Percentiles rank a stretch among this genome's conserved stretches.
These are phyloP conservation scores for Aporophyla lueneburgensis DNA, from an alignment of 2,888 invertebrate species.

Conservation along the genomic window DNA sequence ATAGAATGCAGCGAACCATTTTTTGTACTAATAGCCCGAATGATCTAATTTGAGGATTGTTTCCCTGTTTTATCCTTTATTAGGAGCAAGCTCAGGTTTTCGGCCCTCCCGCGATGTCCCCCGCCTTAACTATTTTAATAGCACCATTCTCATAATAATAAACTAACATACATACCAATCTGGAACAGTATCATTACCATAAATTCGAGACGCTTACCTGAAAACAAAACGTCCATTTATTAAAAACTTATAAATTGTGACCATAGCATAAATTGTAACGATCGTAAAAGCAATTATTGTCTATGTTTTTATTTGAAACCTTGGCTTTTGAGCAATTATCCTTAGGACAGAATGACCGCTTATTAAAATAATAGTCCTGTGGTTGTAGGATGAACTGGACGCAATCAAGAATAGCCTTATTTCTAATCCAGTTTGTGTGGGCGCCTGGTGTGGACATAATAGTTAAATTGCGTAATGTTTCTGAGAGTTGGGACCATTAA, in stretches of 20 bases:
- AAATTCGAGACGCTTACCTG: slow-evolving; percentile 76
- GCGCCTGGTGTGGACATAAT: slow-evolving; percentile 56
- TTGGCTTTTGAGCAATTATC: slow-evolving; percentile 75
- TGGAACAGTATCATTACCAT: slow-evolving; percentile 60
- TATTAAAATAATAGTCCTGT: slow-evolving; percentile 84
- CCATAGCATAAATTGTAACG: slow-evolving; percentile 60
- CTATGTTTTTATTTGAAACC: slow-evolving; percentile 44
- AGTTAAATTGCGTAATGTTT: slow-evolving; percentile 53
- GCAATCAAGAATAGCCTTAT: slow-evolving; percentile 76
- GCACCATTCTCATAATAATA: slow-evolving; percentile 41
- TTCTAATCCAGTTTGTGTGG: slow-evolving; percentile 75
- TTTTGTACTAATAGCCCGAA: slow-evolving; percentile 24
- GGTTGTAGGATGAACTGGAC: slow-evolving; percentile 67
- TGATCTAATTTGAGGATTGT: slow-evolving; percentile 46
- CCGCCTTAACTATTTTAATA: slow-evolving; percentile 51
- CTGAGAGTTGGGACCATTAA: slow-evolving; percentile 38
- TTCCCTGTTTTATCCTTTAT: slow-evolving; percentile 32
- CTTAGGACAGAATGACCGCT: slow-evolving; percentile 83
- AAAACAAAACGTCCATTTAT: slow-evolving; percentile 69
- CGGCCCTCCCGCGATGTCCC: slow-evolving; percentile 53
- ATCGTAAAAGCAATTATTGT: slow-evolving; percentile 53
- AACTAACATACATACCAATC: slow-evolving; percentile 67
- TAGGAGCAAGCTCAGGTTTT: slow-evolving; percentile 23
- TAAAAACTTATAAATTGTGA: slow-evolving; percentile 62
- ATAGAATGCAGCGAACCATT: slow-evolving; percentile 17